A percentile compares a stretch with the other conserved stretches of the same genome.
Conservation (phyloP, 2,888 invertebrate species). For the Acleris sparsana region DNA sequence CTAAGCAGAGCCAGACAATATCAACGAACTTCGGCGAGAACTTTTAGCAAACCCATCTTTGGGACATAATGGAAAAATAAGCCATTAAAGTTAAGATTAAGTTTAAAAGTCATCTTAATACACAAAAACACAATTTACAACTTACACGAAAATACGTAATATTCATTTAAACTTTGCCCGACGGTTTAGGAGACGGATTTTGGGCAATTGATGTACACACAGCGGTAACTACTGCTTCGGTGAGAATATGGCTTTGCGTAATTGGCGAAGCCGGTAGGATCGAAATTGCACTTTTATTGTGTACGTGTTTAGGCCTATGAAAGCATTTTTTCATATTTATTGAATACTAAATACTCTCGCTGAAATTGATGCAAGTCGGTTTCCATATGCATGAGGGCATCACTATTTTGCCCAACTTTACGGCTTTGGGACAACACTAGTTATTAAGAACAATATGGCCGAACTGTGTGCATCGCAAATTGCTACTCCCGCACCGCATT, state of each 20-base stretch:
- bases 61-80: constrained; percentile 48
- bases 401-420: too few relatives aligned
- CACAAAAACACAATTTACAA: constrained; percentile 70
- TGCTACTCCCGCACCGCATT: too few relatives aligned
- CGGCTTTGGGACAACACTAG: too few relatives aligned
- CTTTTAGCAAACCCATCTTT: constrained; percentile 18
- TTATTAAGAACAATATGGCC: too few relatives aligned
- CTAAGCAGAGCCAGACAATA: constrained; percentile 14
- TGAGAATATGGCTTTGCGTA: neutral
- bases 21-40: constrained; percentile 9
- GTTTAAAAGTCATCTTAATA: constrained; percentile 72
- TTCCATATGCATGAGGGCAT: too few relatives aligned
- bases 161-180: constrained; percentile 37
- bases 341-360: too few relatives aligned
- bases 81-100: constrained; percentile 66
- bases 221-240: neutral
- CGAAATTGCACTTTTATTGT: neutral
- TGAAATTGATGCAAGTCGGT: too few relatives aligned
- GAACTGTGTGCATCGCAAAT: too few relatives aligned
- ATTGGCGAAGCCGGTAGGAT: neutral
- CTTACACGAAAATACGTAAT: constrained; percentile 56
- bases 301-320: too few relatives aligned
- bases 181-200: constrained; percentile 48
- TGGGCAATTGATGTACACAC: constrained; percentile 18
- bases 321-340: too few relatives aligned